Evolutionary conservation across 30 jellyfish, hydroid and myxozoan species (phyloP), one percentile per base, ranked within the genome.

Genomic region (Cassiopea andromeda): DNA sequence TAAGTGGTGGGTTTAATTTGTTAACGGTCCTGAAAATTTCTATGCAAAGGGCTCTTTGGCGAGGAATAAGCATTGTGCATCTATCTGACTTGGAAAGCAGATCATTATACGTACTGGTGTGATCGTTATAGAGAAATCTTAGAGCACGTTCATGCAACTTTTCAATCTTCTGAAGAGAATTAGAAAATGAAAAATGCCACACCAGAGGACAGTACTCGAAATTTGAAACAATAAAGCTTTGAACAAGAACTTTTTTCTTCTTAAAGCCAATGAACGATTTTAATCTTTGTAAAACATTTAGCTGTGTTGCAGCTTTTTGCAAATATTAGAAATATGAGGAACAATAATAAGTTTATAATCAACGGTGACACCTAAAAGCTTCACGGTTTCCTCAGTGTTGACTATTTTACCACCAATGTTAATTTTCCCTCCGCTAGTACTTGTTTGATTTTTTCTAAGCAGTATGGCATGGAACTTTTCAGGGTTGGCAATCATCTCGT

Each of bases 131-230:
- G 71, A 81, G 69, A 81, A 81, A 64, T 19, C 90, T 27, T 46
- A 60, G 80, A 8, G 69, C 81, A 17, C 71, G 90, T 67, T 81
- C 90, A 44, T 64, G 90, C 46, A 81, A 60, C 46, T 60, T 81
- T 81, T 67, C 90, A 44, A 60, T 47, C 45, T 81, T 81, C 81
- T 81, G 81, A 9, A 64, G 15, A 13, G 90, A 60, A 43, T 67
- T 81, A 18, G 90, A 48, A 64, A 82, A 50, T 64, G 90, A 81
- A 60, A 81, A 81, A 16, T 60, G 48, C 81, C 82, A 81, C 14
- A 66, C 14, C 48, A 81, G 46, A n/a, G 90, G 90, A 46, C 81
- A 66, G 70, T 81, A 81, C 44, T 67, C 27, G 44, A 81, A 81
- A 58, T 60, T 81, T 50, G 70, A 66, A 64, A 5, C 2, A 27